Conservation (phyloP, 2,888 invertebrate genomes). For the Philonicus albiceps region DNA sequence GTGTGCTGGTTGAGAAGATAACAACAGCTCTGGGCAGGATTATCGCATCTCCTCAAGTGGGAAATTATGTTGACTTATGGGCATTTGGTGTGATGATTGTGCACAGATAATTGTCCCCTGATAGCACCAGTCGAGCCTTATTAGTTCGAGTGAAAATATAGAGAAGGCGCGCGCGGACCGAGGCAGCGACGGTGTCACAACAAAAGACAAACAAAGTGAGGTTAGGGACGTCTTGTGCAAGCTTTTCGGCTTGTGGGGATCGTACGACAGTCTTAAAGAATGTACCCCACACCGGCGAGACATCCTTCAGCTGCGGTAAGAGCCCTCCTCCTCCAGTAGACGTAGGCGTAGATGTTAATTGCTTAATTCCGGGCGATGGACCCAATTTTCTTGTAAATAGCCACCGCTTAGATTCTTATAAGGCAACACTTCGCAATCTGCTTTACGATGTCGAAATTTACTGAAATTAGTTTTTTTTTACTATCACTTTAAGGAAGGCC, state of each 20-base stretch:
- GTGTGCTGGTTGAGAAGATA: neutral
- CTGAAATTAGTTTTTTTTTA: too few species aligned
- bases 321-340: neutral
- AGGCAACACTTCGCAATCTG: too few species aligned
- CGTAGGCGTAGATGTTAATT: neutral
- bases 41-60: constrained; percentile 19
- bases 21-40: neutral
- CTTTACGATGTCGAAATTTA: too few species aligned
- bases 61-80: constrained; percentile 8
- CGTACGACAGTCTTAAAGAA: neutral
- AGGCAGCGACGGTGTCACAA: neutral
- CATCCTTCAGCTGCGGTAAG: constrained; percentile 80
- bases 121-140: neutral
- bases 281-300: constrained; percentile 77
- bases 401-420: too few species aligned
- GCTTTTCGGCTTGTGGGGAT: neutral
- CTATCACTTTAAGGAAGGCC: too few species aligned
- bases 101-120: neutral
- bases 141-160: neutral
- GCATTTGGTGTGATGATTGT: neutral
- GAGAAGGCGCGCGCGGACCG: neutral
- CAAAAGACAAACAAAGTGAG: constrained; percentile 35
- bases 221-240: constrained; percentile 13
- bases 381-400: neutral
- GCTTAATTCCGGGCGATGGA: neutral